These are phyloP conservation scores for Orthosia gracilis DNA, from an alignment of 2,888 invertebrate genomes.

Conservation along the genomic window DNA sequence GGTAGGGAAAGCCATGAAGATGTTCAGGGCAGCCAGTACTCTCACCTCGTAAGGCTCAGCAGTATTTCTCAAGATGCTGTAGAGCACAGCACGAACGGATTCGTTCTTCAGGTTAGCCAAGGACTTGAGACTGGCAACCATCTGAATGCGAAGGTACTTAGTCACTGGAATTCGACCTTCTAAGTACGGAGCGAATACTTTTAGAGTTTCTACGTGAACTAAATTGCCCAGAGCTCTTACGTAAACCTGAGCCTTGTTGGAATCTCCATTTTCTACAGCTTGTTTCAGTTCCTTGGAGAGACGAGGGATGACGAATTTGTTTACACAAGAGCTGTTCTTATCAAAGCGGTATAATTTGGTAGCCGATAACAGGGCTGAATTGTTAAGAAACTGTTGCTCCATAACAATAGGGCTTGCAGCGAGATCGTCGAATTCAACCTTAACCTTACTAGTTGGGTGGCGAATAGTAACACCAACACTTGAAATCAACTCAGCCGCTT, in stretches of 20 bases:
- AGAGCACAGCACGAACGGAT: constrained; percentile 91
- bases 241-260: constrained; percentile 91
- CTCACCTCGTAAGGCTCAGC: constrained; percentile 93
- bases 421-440: constrained; percentile 90
- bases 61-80: constrained; percentile 92
- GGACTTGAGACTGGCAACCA: constrained; percentile 91
- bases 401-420: constrained; percentile 88
- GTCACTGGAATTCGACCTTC: constrained; percentile 91
- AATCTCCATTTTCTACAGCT: constrained; percentile 90
- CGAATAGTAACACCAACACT: constrained; percentile 88
- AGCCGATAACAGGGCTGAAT: constrained; percentile 91
- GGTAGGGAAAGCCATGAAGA: constrained; percentile 92
- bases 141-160: constrained; percentile 92
- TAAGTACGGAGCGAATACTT: constrained; percentile 93
- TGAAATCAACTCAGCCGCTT: constrained; percentile 92
- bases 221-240: constrained; percentile 93
- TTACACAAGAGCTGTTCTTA: constrained; percentile 89
- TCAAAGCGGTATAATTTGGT: constrained; percentile 91
- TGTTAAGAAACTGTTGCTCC: constrained; percentile 88
- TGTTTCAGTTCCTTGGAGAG: constrained; percentile 88
- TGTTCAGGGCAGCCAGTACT: constrained; percentile 91
- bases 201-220: constrained; percentile 91
- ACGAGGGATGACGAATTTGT: constrained; percentile 91
- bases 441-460: constrained; percentile 91
- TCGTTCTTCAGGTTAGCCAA: constrained; percentile 88